Conservation (phyloP, 1,140 invertebrate species). For the Elysia chlorotica region DNA sequence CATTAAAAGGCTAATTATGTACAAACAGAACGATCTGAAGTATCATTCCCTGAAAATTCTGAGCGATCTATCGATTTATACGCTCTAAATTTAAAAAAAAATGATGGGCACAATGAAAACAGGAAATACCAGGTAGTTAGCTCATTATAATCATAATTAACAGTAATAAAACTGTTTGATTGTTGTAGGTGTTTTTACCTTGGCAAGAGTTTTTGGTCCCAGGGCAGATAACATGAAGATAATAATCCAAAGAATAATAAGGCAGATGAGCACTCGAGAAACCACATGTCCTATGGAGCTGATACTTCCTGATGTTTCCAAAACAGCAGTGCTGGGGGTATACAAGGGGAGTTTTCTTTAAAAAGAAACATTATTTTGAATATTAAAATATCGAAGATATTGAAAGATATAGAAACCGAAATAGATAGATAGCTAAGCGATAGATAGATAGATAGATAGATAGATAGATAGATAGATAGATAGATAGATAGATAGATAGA, state of each 20-base stretch:
- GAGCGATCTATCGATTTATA: too few species aligned
- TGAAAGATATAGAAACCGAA: too few species aligned
- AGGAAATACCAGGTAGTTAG: too few species aligned
- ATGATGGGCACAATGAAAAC: too few species aligned
- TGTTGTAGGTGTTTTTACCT: conserved; percentile 23
- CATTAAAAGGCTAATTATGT: too few species aligned
- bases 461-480: conserved; percentile 1
- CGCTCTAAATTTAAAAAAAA: too few species aligned
- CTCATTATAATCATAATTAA: too few species aligned
- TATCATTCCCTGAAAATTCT: too few species aligned
- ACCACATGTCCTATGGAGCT: conserved; percentile 13
- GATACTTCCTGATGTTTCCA: conserved; percentile 5
- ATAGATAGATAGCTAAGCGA: not conserved
- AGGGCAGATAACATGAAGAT: conserved; percentile 29
- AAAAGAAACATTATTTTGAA: too few species aligned
- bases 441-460: not conserved
- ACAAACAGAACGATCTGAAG: too few species aligned
- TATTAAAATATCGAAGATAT: too few species aligned
- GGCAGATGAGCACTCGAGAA: not conserved
- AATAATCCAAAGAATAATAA: conserved; percentile 22
- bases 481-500: conserved; percentile 1
- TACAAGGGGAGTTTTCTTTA: not conserved
- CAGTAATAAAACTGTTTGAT: too few species aligned
- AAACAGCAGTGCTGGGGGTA: not conserved
- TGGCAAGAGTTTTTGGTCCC: conserved; percentile 38